These are phyloP conservation scores for Mustelus asterias DNA, from an alignment of 2,113 vertebrate species.

Conservation along the genomic window DNA sequence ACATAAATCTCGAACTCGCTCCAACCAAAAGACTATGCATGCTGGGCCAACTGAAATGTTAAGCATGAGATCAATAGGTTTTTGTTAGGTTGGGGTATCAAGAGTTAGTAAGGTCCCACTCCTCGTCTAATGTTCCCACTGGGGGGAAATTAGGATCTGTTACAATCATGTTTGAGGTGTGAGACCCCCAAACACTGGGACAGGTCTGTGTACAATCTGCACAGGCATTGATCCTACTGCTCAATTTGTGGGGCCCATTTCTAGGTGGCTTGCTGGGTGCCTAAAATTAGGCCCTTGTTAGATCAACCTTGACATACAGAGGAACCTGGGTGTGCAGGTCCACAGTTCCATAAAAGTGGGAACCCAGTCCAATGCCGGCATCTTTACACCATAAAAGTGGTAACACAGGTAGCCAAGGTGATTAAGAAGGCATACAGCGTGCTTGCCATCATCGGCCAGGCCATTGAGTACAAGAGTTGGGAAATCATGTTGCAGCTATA, in stretches of 20 bases:
- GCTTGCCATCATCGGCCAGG: no score
- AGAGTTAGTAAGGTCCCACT: background rate
- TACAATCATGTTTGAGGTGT: background rate
- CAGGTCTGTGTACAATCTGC: background rate
- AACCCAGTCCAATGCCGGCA: no score
- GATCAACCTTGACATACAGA: no score
- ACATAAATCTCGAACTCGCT: background rate
- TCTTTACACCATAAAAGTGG: no score
- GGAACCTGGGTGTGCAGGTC: no score
- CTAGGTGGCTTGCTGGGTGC: background rate
- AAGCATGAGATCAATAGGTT: background rate
- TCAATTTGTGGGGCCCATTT: background rate
- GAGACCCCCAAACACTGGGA: background rate
- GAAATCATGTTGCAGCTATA: no score
- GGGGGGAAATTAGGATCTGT: background rate
- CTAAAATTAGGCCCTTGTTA: background rate
- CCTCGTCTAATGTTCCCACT: no score
- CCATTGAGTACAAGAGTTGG: no score
- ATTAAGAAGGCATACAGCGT: no score
- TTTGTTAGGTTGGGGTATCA: background rate
- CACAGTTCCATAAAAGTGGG: no score
- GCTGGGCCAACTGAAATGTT: background rate
- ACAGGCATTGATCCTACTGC: background rate
- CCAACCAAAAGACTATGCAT: background rate
- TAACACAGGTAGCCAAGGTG: no score